Percentiles rank a stretch among this genome's conserved stretches.
phyloP scores from a whole-genome alignment of 1,140 invertebrate species.

The Propsilocerus akamusi region DNA sequence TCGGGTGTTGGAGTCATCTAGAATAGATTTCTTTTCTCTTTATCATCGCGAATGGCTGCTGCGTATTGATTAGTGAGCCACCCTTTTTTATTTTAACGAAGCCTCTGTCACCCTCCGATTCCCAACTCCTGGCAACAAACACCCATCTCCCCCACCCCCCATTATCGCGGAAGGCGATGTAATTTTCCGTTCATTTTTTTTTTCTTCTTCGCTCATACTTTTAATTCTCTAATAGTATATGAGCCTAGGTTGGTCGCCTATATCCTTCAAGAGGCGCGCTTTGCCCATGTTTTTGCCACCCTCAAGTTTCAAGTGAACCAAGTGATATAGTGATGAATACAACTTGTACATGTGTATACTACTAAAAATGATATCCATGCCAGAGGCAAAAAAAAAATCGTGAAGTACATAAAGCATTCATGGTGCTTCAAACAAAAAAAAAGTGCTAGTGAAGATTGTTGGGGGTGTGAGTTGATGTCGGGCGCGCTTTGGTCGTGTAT shows the following conservation, averaged over 20 bases:
- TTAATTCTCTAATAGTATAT: neutral
- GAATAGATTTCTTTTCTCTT: neutral
- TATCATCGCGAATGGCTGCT: neutral
- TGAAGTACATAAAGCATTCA: constrained; percentile 2
- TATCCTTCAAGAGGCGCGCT: too few species aligned
- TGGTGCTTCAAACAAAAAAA: neutral
- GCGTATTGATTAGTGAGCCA: neutral
- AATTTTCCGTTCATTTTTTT: too few species aligned
- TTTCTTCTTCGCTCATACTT: neutral
- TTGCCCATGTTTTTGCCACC: neutral
- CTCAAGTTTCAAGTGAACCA: neutral
- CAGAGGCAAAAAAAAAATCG: neutral
- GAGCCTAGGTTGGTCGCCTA: neutral
- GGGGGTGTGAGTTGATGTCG: neutral
- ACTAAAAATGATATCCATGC: constrained; percentile 1
- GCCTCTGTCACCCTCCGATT: neutral
- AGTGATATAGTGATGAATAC: neutral
- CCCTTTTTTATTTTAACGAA: neutral
- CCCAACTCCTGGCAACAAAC: too few species aligned
- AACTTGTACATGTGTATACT: constrained; percentile 2
- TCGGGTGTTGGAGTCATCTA: too few species aligned
- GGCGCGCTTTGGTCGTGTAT: too few species aligned
- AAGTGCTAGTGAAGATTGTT: neutral
- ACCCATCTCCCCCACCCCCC: too few species aligned
- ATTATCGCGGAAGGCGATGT: too few species aligned